A percentile compares a stretch with the other conserved stretches of the same genome.
Evolutionary conservation across 2,888 invertebrate genomes (phyloP).

Genomic region (Leptarthrus brevirostris): DNA sequence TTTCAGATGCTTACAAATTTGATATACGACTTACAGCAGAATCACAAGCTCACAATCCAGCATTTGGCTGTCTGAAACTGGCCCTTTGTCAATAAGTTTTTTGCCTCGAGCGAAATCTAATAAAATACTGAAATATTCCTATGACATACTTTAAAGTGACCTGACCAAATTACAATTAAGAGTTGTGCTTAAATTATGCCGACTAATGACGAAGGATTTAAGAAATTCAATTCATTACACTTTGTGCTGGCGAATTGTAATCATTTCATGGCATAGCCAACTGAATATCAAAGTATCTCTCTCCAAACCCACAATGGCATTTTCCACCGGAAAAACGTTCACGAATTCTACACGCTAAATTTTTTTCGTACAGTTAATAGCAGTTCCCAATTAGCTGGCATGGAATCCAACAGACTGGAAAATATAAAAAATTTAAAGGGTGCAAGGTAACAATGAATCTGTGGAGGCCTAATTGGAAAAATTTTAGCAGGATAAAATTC

Average conservation of each 20-base stretch:
- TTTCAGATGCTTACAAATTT: conserved; percentile 35
- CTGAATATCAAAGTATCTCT: too few species aligned
- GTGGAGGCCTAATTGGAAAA: conserved; percentile 25
- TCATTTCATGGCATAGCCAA: too few species aligned
- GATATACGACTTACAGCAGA: conserved; percentile 36
- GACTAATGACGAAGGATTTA: too few species aligned
- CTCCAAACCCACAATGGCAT: too few species aligned
- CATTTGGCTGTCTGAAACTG: neutral
- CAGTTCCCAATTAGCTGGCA: conserved; percentile 20
- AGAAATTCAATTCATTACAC: too few species aligned
- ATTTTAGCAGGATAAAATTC: conserved; percentile 21
- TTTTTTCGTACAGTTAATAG: neutral
- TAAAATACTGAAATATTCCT: too few species aligned
- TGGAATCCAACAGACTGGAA: conserved; percentile 35
- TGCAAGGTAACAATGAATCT: conserved; percentile 43
- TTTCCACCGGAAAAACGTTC: too few species aligned
- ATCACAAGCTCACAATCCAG: conserved; percentile 24
- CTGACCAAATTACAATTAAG: too few species aligned
- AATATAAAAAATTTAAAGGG: conserved; percentile 44
- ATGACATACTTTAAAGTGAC: too few species aligned
- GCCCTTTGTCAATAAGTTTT: conserved; percentile 20
- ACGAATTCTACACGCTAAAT: neutral
- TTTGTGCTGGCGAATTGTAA: too few species aligned
- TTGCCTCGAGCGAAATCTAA: conserved; percentile 4
- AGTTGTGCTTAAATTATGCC: too few species aligned